Evolutionary conservation across 2,113 vertebrate species (phyloP).

Genomic region (Heliornis fulica): DNA sequence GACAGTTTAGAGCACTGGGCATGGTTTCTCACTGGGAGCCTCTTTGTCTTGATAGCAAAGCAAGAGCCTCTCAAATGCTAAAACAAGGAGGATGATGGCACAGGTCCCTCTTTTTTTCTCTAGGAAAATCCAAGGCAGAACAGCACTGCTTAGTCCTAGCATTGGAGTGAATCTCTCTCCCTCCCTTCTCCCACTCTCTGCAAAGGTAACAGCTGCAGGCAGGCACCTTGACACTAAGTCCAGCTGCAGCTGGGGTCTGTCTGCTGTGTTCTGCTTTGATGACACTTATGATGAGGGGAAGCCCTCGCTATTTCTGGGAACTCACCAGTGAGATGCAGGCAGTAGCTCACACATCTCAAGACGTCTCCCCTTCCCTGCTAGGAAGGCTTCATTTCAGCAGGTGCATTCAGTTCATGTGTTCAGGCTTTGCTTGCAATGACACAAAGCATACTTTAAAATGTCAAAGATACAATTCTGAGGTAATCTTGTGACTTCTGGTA

Average conservation of each 20-base stretch:
- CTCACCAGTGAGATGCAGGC: neutral
- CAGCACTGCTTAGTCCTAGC: neutral
- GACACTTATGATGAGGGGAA: neutral
- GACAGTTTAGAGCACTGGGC: neutral
- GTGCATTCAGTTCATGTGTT: neutral
- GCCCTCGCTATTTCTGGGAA: neutral
- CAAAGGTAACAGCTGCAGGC: neutral
- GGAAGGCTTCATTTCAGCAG: neutral
- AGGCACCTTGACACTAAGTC: neutral
- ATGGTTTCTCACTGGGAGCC: neutral
- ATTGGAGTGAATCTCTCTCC: neutral
- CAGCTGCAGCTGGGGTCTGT: neutral
- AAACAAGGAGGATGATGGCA: neutral
- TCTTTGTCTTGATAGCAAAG: neutral
- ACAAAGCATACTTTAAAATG: neutral
- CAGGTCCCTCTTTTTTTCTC: neutral
- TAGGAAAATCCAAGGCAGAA: neutral
- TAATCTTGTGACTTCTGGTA: neutral
- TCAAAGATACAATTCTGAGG: neutral
- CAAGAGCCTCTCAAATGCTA: neutral
- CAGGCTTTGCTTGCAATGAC: neutral
- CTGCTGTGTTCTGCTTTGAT: neutral
- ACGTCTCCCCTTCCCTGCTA: neutral
- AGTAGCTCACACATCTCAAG: neutral
- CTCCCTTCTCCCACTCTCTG: neutral